A percentile compares a stretch with the other conserved stretches of the same genome.
phyloP scores from a whole-genome alignment of 2,888 invertebrate genomes.

The Branchinecta sandiegonensis region DNA sequence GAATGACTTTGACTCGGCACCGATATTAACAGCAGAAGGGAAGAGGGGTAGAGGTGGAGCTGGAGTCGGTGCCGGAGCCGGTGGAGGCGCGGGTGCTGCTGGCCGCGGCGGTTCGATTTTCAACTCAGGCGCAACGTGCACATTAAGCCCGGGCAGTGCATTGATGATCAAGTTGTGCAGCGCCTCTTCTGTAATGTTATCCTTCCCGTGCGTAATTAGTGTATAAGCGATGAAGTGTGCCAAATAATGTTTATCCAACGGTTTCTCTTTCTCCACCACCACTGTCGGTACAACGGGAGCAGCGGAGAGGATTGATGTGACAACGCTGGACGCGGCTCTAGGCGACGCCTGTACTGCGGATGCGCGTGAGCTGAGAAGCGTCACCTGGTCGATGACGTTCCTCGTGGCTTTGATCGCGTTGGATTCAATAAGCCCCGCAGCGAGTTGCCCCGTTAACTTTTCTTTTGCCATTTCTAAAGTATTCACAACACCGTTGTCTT shows the following conservation, averaged over 20 bases:
- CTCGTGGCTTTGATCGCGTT: constrained; percentile 54
- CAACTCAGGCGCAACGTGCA: neutral
- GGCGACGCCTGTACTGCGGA: constrained; percentile 26
- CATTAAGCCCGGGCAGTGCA: constrained; percentile 40
- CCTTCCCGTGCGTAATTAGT: constrained; percentile 60
- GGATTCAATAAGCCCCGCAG: constrained; percentile 50
- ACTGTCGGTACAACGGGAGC: constrained; percentile 30
- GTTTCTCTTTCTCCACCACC: constrained; percentile 39
- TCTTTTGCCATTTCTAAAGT: constrained; percentile 71
- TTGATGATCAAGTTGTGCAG: constrained; percentile 63
- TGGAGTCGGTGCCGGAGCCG: constrained; percentile 24
- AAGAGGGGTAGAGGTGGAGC: constrained; percentile 25
- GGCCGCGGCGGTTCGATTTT: constrained; percentile 3
- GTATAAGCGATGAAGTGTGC: constrained; percentile 67
- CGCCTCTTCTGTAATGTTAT: constrained; percentile 62
- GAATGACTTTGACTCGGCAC: too few relatives aligned
- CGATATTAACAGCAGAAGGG: constrained; percentile 21
- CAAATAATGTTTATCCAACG: constrained; percentile 32
- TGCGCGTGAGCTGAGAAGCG: constrained; percentile 54
- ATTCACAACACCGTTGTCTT: constrained; percentile 51
- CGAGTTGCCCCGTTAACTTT: constrained; percentile 60
- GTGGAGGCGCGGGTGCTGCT: neutral
- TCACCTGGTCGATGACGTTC: constrained; percentile 57
- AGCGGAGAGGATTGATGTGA: constrained; percentile 22
- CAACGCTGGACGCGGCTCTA: constrained; percentile 32